Base-by-base conservation (phyloP, 2,888 invertebrate genomes). In the Trypoxylon attenuatum region DNA sequence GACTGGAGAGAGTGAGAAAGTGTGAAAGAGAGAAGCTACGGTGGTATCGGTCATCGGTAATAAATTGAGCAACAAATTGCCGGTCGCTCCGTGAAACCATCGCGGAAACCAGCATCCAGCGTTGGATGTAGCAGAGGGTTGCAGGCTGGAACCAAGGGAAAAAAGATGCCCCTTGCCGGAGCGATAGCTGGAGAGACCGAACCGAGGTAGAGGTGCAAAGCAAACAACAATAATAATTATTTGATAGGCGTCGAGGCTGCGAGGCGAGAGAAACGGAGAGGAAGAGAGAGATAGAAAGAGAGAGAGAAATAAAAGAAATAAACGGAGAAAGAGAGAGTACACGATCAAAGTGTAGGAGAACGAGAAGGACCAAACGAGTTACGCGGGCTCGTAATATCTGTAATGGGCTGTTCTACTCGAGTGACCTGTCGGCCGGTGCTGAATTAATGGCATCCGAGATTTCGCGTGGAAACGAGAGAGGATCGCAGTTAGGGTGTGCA, bases 181-280 rank as follows among this genome's bases (percentile, higher is more conserved):
- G 61, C 41, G 33, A 33, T 33, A 33, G 33, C 13, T 29, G 23
- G 21, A 5, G 52, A 8, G 8, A 47, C 22, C 19, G n/a, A 16
- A 27, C 47, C 52, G 55, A n/a, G 49, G 55, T 47, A 50, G 41
- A 49, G 49, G 54, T 41, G 83, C 80, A 85, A 85, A 85, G 86
- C 86, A 87, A 87, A 87, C 86, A 87, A 87, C 84, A 87, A 86
- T 86, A 86, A 87, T 87, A 84, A 87, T 87, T 86, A 87, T 87
- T 85, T 82, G 85, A 85, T 86, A 84, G 78, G 76, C 69, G 67
- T 66, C 59, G 59, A 41, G 27, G 22, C 21, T 5, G 45, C 3
- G 43, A 21, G 16, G 45, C 6, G 47, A 33, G 23, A 39, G 49
- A 33, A 42, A 23, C 13, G 39, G 50, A 29, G 52, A 59, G 10